Percentiles rank a stretch among this genome's conserved stretches.
These are phyloP conservation scores for Drosophila bocqueti DNA, from an alignment of 1,140 invertebrate species.

Conservation along the genomic window DNA sequence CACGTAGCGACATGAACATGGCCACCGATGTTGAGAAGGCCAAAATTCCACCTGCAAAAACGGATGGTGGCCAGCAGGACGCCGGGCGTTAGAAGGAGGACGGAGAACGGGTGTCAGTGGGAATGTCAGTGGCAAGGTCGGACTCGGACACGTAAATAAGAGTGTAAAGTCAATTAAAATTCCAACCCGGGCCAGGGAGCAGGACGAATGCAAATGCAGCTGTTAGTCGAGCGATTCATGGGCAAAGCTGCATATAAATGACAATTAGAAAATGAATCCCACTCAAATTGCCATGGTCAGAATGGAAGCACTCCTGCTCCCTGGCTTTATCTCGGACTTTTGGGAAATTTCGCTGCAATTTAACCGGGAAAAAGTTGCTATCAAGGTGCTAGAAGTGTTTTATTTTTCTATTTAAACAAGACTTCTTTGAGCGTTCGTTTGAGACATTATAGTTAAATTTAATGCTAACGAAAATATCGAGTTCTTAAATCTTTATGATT, in stretches of 20 bases:
- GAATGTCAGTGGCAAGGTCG: constrained; percentile 80
- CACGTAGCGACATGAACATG: constrained; percentile 88
- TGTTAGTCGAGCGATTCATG: constrained; percentile 45
- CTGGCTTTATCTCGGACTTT: constrained; percentile 20
- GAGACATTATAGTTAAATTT: not conserved
- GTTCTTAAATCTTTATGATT: not conserved
- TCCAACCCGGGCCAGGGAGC: constrained; percentile 38
- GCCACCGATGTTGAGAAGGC: constrained; percentile 88
- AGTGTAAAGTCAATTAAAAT: constrained; percentile 82
- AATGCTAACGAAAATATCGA: not conserved
- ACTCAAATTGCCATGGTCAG: constrained; percentile 51
- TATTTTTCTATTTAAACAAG: not conserved
- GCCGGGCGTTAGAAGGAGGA: constrained; percentile 1
- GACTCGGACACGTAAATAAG: constrained; percentile 73
- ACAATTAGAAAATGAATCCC: constrained; percentile 72
- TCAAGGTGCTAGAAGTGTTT: not conserved
- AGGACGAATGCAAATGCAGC: constrained; percentile 65
- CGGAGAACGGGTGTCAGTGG: not conserved
- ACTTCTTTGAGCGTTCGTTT: not conserved
- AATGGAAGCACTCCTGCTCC: not conserved
- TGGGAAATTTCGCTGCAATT: not conserved
- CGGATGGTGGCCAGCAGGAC: constrained; percentile 15
- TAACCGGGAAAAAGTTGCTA: not conserved
- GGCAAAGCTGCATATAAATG: constrained; percentile 67
- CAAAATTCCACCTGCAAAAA: constrained; percentile 86